Evolutionary conservation across 2,888 invertebrate species (phyloP), one percentile per base, ranked within the genome.

Genomic region (Ellobium chinense): DNA sequence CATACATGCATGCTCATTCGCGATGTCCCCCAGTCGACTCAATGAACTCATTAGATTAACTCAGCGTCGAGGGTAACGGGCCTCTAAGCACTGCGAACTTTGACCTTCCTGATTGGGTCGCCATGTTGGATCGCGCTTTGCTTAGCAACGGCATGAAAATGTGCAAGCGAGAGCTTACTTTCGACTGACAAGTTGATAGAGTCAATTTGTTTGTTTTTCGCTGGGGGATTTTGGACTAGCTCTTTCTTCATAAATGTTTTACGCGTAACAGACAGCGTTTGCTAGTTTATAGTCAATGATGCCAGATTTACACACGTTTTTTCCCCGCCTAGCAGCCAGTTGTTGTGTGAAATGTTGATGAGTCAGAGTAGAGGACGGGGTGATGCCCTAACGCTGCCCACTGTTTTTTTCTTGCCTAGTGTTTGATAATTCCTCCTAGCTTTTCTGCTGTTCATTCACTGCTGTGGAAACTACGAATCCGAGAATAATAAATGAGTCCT

Each of bases 131-230:
- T n/a, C 39, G 70, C 54, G 34, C 21, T 70, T 78, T 62, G 78
- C 78, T 37, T 78, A 78, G 78, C 78, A 78, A 78, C 78, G 78
- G 70, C 78, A 78, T 37, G 78, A 37, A 70, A 39, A 37, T 62
- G 70, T 70, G 70, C 70, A n/a, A 78, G 24, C 31, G 68, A 58
- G n/a, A n/a, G 77, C 36, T 68, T 14, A 36, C n/a, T 24, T 31
- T 63, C 31, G 29, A 68, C 68, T 66, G 76, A 78, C 78, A 70
- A n/a, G 46, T 62, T 60, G 69, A 78, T 62, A 78, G 74, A 62
- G 78, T 78, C 70, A 78, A 78, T 78, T 66, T 70, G 78, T 77
- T 77, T 75, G 46, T 68, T 77, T 77, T 68, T 65, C 77, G 68
- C 58, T 65, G 34, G 39, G 68, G 63, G 46, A 46, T 46, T 63